Evolutionary conservation across 2,797 vertebrate genomes (phyloP).

Genomic region (Acomys russatus): DNA sequence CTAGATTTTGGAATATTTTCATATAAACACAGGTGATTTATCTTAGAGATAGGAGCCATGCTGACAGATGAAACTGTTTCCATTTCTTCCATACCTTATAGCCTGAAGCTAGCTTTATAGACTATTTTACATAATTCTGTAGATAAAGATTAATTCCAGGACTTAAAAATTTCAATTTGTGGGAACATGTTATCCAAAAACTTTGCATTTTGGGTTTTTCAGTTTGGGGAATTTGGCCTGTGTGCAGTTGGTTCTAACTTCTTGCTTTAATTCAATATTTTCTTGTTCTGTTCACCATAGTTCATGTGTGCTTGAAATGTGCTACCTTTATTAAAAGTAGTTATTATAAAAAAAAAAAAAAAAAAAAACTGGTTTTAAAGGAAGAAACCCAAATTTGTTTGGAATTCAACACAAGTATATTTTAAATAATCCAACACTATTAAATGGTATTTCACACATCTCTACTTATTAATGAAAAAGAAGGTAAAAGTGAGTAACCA

Average conservation of each 20-base stretch:
- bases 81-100: neutral
- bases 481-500: neutral
- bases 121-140: neutral
- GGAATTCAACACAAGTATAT: neutral
- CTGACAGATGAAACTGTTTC: neutral
- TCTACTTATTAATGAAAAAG: neutral
- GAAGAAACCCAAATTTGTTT: neutral
- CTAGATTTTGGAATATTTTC: neutral
- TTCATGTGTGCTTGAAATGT: neutral
- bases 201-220: neutral
- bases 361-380: neutral
- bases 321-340: neutral
- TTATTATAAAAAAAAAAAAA: conserved; percentile 39
- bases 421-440: neutral
- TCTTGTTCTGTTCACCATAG: neutral
- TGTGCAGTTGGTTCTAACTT: conserved; percentile 7
- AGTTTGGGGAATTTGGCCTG: neutral
- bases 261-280: neutral
- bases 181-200: neutral
- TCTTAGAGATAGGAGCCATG: neutral
- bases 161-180: neutral
- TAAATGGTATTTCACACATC: conserved; percentile 23
- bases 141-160: neutral
- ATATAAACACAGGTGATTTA: neutral
- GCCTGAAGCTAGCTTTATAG: neutral